These are phyloP conservation scores for Drosophila lini DNA, from an alignment of 1,140 invertebrate genomes.

Conservation along the genomic window DNA sequence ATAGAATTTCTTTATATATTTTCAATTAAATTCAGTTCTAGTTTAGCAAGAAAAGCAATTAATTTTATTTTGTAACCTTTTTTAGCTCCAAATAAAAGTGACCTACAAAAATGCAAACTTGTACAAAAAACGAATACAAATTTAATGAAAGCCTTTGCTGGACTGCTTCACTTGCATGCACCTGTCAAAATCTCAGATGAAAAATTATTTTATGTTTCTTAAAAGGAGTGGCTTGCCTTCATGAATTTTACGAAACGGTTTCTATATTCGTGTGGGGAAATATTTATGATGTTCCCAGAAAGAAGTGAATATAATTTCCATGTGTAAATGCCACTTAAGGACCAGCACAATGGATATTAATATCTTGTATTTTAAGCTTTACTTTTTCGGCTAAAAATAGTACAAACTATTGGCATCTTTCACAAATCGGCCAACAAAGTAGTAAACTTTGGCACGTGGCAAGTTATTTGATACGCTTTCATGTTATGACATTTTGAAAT, in stretches of 20 bases:
- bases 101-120: conserved; percentile 12
- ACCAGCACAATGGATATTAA: conserved; percentile 3
- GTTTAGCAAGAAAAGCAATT: neutral
- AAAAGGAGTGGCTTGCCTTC: neutral
- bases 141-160: conserved; percentile 18
- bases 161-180: conserved; percentile 21
- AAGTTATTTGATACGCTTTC: conserved; percentile 1
- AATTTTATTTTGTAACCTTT: conserved; percentile 6
- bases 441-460: conserved; percentile 16
- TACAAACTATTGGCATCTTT: conserved; percentile 5
- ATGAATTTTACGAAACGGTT: conserved; percentile 2
- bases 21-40: neutral
- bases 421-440: neutral
- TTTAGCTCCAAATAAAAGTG: neutral
- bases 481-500: conserved; percentile 8
- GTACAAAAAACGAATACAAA: conserved; percentile 7
- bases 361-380: neutral
- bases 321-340: conserved; percentile 5
- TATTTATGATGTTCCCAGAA: neutral
- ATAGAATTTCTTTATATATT: neutral
- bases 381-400: conserved; percentile 1
- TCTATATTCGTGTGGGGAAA: conserved; percentile 9
- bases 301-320: neutral
- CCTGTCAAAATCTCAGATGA: conserved; percentile 22
- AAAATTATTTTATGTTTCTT: conserved; percentile 25